These are phyloP conservation scores for rat (Rattus norvegicus) DNA, from an alignment of 2,113 vertebrate genomes.

Conservation along the genomic window GRCr8 NC_086021.1:98447001-98447500, in stretches of 20 bases:
- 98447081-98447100: not conserved
- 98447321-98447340: not conserved
- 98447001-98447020: not conserved
- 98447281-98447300: not conserved
- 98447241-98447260: not conserved
- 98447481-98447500: slow-evolving; percentile 14
- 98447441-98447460: not conserved
- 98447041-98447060: not conserved
- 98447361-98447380: not conserved
- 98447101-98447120: slow-evolving; percentile 12
- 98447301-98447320: slow-evolving; percentile 1
- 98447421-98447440: not conserved
- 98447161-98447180: not conserved
- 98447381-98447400: not conserved
- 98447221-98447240: not conserved
- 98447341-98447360: not conserved
- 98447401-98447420: not conserved
- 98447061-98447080: not conserved
- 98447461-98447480: slow-evolving; percentile 5
- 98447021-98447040: not conserved
- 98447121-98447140: slow-evolving; percentile 34
- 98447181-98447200: not conserved
- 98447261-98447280: not conserved
- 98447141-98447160: not conserved
- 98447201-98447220: not conserved